Base-by-base conservation (phyloP, 30 jellyfish, hydroid and myxozoan species). In the Aurelia aurita region DNA sequence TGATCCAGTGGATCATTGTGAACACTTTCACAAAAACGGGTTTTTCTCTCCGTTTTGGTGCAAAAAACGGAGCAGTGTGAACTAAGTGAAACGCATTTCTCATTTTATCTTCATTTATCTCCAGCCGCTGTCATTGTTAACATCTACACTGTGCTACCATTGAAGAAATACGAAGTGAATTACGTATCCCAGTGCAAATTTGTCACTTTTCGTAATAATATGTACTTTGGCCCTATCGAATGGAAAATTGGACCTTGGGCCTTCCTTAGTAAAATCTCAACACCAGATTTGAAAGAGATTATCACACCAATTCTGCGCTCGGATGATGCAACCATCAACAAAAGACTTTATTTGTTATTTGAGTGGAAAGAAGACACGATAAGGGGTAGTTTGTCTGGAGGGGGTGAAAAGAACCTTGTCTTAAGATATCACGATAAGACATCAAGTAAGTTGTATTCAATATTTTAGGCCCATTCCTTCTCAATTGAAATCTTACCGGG, bases 211-310 rank as follows among this genome's bases (percentile, higher is more conserved):
- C 86, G 78, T 12, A 27, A 57, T 53, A 86, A 72, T 3, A 43
- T 83, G 57, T 55, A 83, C 32, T 83, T n/a, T 23, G 93, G 93
- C n/a, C 93, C 93, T 15, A 67, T 83, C 22, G 63, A 26, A 14
- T 83, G 93, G 93, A 69, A 35, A 15, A 8, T 39, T 19, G 87
- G 68, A 20, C 80, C 62, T 15, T 10, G 34, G 39, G 13, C 72
- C 3, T 5, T 25, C 6, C 53, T 15, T 1, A 26, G 23, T 35
- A 5, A 32, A 10, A 27, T 61, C 29, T 18, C 58, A 5, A 45
- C 74, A 18, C 87, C 93, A 25, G 87, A 83, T 83, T 49, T 83
- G 73, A 74, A 45, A 51, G 62, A 83, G 18, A 69, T 83, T 18
- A 69, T 83, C 57, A 9, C 60, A 51, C 93, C 93, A 19, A 49